These are phyloP conservation scores for Gisinianus flammeolus DNA, from an alignment of 2,888 invertebrate species.

Conservation along the genomic window DNA sequence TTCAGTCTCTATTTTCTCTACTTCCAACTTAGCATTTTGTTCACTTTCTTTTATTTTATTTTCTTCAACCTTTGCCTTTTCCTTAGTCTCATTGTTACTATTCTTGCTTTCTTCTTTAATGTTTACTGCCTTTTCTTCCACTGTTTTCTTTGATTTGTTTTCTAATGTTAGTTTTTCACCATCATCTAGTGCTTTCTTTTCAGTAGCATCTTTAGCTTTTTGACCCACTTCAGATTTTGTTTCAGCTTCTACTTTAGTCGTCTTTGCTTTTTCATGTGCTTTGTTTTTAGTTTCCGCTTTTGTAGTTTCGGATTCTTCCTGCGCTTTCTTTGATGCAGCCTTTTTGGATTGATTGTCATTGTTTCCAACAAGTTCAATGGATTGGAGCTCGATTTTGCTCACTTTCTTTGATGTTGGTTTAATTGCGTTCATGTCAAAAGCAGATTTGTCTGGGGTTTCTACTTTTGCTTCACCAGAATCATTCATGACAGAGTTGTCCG, in stretches of 20 bases:
- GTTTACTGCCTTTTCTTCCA: neutral
- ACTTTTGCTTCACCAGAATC: neutral
- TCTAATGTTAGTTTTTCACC: constrained; percentile 8
- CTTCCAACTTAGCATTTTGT: constrained; percentile 3
- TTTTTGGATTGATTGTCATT: neutral
- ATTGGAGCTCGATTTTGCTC: constrained; percentile 31
- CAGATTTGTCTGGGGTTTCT: neutral
- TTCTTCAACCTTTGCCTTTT: constrained; percentile 20
- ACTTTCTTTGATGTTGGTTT: constrained; percentile 30
- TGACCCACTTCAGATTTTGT: constrained; percentile 12
- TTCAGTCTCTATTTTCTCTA: constrained; percentile 7
- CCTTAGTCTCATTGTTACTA: constrained; percentile 17
- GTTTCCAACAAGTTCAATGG: constrained; percentile 17
- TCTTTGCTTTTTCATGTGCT: neutral
- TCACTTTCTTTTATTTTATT: neutral
- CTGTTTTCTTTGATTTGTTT: neutral
- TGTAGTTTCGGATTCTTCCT: constrained; percentile 18
- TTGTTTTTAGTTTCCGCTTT: constrained; percentile 6
- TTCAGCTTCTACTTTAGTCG: neutral
- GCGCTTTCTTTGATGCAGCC: neutral
- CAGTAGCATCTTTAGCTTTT: constrained; percentile 6
- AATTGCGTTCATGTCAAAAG: constrained; percentile 5
- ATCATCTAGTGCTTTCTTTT: constrained; percentile 9
- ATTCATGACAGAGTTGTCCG: no score
- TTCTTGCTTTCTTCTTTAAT: constrained; percentile 8